phyloP scores from a whole-genome alignment of 2,113 vertebrate species.

The Mirza zaza region DNA sequence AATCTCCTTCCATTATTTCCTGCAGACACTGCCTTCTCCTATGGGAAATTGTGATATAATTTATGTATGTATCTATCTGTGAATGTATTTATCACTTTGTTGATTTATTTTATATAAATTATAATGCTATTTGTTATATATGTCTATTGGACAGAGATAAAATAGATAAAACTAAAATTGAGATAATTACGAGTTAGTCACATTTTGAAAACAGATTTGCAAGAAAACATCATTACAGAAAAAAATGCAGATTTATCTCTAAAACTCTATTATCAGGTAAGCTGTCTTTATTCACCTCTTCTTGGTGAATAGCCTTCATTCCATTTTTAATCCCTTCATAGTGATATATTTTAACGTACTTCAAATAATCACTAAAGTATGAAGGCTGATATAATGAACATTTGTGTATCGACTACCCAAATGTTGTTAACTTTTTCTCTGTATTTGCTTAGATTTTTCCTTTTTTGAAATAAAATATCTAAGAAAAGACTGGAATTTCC shows the following conservation, averaged over 20 bases:
- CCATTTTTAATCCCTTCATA: slow-evolving; percentile 12
- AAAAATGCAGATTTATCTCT: background rate
- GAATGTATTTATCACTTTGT: background rate
- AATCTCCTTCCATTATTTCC: background rate
- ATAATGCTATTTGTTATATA: background rate
- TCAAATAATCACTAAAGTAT: slow-evolving; percentile 11
- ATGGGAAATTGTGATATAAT: background rate
- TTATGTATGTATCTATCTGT: background rate
- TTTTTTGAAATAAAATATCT: slow-evolving; percentile 7
- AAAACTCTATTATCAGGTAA: background rate
- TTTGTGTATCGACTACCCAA: background rate
- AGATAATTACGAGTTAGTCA: background rate
- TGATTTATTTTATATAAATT: background rate
- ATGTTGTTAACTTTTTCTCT: background rate
- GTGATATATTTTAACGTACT: background rate
- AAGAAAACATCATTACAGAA: background rate
- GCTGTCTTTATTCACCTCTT: background rate
- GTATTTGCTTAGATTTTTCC: background rate
- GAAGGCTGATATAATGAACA: slow-evolving; percentile 11
- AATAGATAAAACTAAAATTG: slow-evolving; percentile 7
- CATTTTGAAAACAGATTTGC: slow-evolving; percentile 20
- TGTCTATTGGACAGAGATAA: background rate
- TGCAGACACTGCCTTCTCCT: background rate
- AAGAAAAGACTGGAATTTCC: background rate
- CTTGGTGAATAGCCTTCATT: background rate